Conservation (phyloP, 2,113 vertebrate genomes). For the Upupa epops region DNA sequence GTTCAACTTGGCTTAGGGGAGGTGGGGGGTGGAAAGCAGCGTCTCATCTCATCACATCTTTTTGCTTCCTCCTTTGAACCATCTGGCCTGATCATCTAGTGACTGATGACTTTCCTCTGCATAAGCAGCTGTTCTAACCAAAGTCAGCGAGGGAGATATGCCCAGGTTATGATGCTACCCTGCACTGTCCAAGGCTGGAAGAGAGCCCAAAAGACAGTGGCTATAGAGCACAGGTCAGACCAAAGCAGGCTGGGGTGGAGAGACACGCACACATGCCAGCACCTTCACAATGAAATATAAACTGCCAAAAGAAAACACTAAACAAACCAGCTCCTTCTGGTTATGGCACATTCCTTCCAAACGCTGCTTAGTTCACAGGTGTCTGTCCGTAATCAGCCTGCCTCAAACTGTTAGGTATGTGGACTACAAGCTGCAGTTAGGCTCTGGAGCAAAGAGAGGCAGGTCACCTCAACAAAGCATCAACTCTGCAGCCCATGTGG, state of each 20-base stretch:
- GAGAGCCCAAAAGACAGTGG: not conserved
- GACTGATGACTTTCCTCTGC: not conserved
- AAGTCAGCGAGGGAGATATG: not conserved
- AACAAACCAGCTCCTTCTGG: conserved; percentile 1
- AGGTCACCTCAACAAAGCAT: not conserved
- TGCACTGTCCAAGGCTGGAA: not conserved
- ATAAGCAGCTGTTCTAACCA: not conserved
- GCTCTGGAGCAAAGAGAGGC: not conserved
- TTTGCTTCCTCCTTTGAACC: not conserved
- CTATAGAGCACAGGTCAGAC: not conserved
- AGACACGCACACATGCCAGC: not conserved
- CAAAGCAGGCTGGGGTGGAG: not conserved
- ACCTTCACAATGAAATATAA: not conserved
- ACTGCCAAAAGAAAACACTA: not conserved
- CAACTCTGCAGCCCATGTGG: not conserved
- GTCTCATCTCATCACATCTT: not conserved
- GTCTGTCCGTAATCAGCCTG: not conserved
- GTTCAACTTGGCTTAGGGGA: not conserved
- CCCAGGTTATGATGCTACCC: not conserved
- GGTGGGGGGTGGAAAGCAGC: not conserved
- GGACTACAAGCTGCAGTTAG: not conserved
- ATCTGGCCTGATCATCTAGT: not conserved
- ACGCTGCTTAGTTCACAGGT: not conserved
- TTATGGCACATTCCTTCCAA: conserved; percentile 7
- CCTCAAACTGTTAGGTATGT: not conserved